Evolutionary conservation across 2,797 vertebrate genomes (phyloP), one percentile per base, ranked within the genome.

Genomic region (Halcyon badia): DNA sequence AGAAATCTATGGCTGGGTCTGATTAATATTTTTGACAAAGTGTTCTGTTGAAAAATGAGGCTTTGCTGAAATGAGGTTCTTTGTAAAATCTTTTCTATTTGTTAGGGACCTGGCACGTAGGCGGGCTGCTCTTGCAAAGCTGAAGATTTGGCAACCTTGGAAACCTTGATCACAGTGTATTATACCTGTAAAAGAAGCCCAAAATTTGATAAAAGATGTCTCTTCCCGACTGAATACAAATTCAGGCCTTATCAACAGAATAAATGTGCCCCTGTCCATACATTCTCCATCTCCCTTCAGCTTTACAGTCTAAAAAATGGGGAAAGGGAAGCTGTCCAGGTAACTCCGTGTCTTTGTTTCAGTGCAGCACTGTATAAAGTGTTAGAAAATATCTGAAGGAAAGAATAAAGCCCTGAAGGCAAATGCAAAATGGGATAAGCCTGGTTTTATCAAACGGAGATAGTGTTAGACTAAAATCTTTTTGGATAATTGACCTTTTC

Each of bases 1-100:
- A 96, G 31, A 92, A 94, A 94, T 96, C 84, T 94, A 28, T 62
- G 69, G 57, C 64, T 80, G 49, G 41, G 24, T 39, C 91, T 96
- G 94, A 95, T 94, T 94, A 94, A 95, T 95, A 91, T 85, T 91
- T 97, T 94, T 97, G 87, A 94, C 92, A 90, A 62, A 8, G 5
- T 65, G 61, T 92, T 90, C 60, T 76, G 37, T 49, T 95, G 95
- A 95, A 96, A 94, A 97, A 94, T 81, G 84, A 92, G 76, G 15
- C 71, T 94, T 89, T 64, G 39, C 71, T 89, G 83, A 82, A 94
- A 92, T 80, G 6, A 87, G 73, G 33, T 73, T 93, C 58, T 84
- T 79, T 68, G 61, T 61, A 70, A 83, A 89, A 83, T 83, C 57
- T 86, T 91, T 78, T 33, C 10, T 91, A 75, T 87, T 94, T 95